Evolutionary conservation across 2,888 invertebrate species (phyloP), one percentile per base, ranked within the genome.

Genomic region (Cephus spinipes): DNA sequence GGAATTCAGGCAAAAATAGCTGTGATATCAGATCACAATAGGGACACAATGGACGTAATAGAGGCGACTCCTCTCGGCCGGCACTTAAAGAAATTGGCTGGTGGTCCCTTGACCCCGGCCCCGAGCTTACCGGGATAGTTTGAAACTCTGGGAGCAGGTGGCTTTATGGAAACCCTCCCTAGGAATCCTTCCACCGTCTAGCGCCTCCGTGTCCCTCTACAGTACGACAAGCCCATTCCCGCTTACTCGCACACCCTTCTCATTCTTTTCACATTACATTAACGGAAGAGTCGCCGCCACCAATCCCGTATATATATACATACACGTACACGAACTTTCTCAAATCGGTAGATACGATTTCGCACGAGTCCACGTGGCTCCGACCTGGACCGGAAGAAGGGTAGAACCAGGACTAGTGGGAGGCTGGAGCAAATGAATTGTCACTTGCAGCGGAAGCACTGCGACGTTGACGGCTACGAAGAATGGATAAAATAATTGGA

Each of bases 21-120:
- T 84, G 80, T 85, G 88, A 88, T 88, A 88, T 88, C 87, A 82
- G 87, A 87, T 88, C 87, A 86, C 87, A 87, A 88, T 88, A 83
- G 87, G 83, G 81, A 81, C 83, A 88, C 88, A 88, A 86, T 88
- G 83, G 87, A 84, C 73, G 78, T 76, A 35, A 35, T 76, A 82
- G 84, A 81, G 83, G 82, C 83, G 85, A 84, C 83, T 81, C 77
- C 76, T 80, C 79, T 78, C 77, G 80, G 76, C 74, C 83, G 84
- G 89, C 89, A 90, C 90, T 90, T 88, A 89, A 90, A 90, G 89
- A 90, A 90, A 90, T 90, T 90, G 90, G 90, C 88, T 87, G 83
- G 87, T 85, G 87, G 87, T 86, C 86, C 86, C 84, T 84, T 88
- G 89, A 89, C 89, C 89, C 85, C 82, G 81, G 84, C 85, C 81